Percentiles rank a stretch among this genome's conserved stretches.
Evolutionary conservation across 2,888 invertebrate species (phyloP).

Genomic region (Drosophila merina): DNA sequence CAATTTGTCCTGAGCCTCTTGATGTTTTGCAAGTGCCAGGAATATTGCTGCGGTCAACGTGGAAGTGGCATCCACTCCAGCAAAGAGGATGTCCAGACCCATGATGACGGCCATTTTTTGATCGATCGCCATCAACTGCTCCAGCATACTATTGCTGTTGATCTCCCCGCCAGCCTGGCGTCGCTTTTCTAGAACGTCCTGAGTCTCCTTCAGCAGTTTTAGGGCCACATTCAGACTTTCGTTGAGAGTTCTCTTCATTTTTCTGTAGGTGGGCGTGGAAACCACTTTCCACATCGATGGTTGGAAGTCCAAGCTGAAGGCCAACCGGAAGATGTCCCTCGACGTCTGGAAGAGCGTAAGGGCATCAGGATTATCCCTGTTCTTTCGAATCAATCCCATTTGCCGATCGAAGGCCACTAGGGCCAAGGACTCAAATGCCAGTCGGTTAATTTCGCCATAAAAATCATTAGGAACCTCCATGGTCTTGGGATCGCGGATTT

Average conservation of each 20-base stretch:
- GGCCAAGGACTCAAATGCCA: slow-evolving; percentile 86
- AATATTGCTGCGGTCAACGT: slow-evolving; percentile 81
- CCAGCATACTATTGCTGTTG: slow-evolving; percentile 85
- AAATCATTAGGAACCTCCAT: slow-evolving; percentile 84
- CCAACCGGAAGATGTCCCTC: slow-evolving; percentile 83
- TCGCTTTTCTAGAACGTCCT: slow-evolving; percentile 43
- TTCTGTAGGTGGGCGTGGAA: slow-evolving; percentile 74
- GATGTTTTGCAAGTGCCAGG: slow-evolving; percentile 86
- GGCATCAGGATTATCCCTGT: slow-evolving; percentile 66
- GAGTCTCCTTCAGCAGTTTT: slow-evolving; percentile 79
- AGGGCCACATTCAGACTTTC: slow-evolving; percentile 64
- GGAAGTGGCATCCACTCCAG: slow-evolving; percentile 87
- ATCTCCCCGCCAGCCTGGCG: slow-evolving; percentile 58
- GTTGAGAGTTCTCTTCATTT: slow-evolving; percentile 64
- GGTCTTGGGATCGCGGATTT: slow-evolving; percentile 55
- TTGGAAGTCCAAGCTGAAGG: slow-evolving; percentile 72
- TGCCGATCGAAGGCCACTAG: slow-evolving; percentile 82
- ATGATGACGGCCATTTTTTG: slow-evolving; percentile 87
- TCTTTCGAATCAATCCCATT: slow-evolving; percentile 71
- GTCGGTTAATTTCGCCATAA: slow-evolving; percentile 85
- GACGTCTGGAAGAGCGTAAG: slow-evolving; percentile 54
- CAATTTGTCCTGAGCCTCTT: slow-evolving; percentile 87
- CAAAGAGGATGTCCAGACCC: slow-evolving; percentile 88
- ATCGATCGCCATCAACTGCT: slow-evolving; percentile 87
- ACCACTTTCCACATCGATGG: slow-evolving; percentile 80